Evolutionary conservation across 2,113 vertebrate genomes (phyloP).

Genomic region (Eidolon helvum): DNA sequence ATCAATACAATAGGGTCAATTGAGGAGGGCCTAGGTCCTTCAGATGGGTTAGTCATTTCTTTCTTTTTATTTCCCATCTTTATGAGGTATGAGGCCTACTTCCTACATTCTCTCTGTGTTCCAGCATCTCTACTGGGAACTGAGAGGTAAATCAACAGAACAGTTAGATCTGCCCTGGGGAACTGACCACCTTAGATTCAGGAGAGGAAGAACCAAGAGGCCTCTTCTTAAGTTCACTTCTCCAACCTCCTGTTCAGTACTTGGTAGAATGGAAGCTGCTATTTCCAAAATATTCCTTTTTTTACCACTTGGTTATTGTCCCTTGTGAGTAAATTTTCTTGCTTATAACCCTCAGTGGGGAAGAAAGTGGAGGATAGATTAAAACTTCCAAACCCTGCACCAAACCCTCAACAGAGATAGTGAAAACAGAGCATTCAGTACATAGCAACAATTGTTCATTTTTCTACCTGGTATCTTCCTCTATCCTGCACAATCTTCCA

Average conservation of each 20-base stretch:
- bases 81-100: neutral
- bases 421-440: neutral
- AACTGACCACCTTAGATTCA: neutral
- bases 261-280: neutral
- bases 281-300: neutral
- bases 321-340: neutral
- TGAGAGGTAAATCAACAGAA: neutral
- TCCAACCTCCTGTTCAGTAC: neutral
- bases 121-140: neutral
- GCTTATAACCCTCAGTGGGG: neutral
- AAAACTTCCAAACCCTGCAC: neutral
- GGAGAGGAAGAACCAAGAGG: neutral
- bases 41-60: neutral
- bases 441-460: neutral
- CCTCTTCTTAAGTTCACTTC: neutral
- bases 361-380: neutral
- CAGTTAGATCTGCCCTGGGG: neutral
- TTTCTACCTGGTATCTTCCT: neutral
- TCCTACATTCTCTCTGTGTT: neutral
- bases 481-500: neutral
- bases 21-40: neutral
- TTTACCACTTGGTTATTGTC: neutral
- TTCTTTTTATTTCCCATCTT: neutral
- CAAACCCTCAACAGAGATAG: neutral
- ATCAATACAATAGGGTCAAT: neutral